Evolutionary conservation across 2,888 invertebrate genomes (phyloP), one percentile per base, ranked within the genome.

Genomic region (Platerodrilus igneus): DNA sequence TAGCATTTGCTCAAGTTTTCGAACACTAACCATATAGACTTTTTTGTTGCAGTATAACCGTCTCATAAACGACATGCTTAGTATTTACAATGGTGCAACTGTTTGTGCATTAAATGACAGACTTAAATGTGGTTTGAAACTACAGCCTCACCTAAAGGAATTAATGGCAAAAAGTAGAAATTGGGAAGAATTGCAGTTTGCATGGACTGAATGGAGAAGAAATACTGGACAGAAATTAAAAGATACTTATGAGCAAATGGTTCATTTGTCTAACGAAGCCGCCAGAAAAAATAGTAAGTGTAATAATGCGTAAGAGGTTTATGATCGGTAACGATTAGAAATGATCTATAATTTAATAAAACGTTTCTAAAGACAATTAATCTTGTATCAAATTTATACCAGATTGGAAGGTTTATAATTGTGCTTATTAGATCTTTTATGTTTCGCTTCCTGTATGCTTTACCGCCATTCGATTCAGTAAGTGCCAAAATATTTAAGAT

Each of bases 121-220:
- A 0, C 84, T 88, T 64, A 76, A 81, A 47, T 90, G 90, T 49
- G 87, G 87, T 1, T 70, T 91, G 0, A 78, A 84, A 25, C 73
- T 90, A 3, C 86, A 89, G 59, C 89, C 89, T 1, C 86, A 89
- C 67, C 67, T 84, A 2, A 77, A 78, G 57, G 71, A 72, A 56
- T 81, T 89, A 43, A 86, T 92, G 88, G 85, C 87, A 0, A 75
- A 72, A 41, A 83, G 82, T 53, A 70, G 87, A 30, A 86, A 94
- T 59, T 92, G 92, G 84, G 86, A 92, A 45, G 89, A 92, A 62
- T 69, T 95, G 39, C 81, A 85, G 54, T 83, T 87, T 58, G 79
- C 83, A 0, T 95, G 95, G 95, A 80, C 83, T 0, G 89, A 90
- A 62, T 95, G 92, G 86, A 76, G 92, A 53, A 75, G 93, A 51